A percentile compares a stretch with the other conserved stretches of the same genome.
These are phyloP conservation scores for Aleiodes sp. DNA, from an alignment of 1,140 invertebrate genomes.

Conservation along the genomic window DNA sequence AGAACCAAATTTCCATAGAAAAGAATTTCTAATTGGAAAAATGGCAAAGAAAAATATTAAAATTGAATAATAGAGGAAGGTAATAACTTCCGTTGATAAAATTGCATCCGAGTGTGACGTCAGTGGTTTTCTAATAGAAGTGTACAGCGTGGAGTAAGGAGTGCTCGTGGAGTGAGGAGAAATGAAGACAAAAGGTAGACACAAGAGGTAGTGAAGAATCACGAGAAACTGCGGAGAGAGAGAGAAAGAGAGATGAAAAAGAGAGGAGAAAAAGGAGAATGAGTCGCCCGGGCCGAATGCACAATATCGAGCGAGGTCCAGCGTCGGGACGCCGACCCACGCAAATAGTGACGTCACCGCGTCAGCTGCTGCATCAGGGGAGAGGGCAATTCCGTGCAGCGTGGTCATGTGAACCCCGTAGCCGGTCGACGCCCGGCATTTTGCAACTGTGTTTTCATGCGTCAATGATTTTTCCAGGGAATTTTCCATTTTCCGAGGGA, in stretches of 20 bases:
- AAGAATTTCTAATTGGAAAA: no score
- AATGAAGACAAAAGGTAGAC: not conserved
- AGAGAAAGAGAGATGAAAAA: slow-evolving; percentile 6
- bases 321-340: slow-evolving; percentile 48
- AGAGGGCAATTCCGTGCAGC: slow-evolving; percentile 31
- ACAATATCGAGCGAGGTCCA: slow-evolving; percentile 49
- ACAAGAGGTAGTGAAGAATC: slow-evolving; percentile 2
- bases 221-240: slow-evolving; percentile 6
- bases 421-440: slow-evolving; percentile 14
- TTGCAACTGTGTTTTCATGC: not conserved
- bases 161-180: not conserved
- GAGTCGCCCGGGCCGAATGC: slow-evolving; percentile 49
- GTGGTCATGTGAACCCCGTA: slow-evolving; percentile 36
- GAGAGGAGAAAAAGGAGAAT: slow-evolving; percentile 25
- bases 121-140: no score
- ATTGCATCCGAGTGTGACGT: no score
- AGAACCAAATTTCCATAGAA: no score
- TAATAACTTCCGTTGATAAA: no score
- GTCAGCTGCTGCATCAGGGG: slow-evolving; percentile 51
- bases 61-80: no score
- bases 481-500: not conserved
- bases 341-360: slow-evolving; percentile 57
- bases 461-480: not conserved
- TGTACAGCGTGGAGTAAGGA: no score
- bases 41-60: no score